Conservation (phyloP, 2,888 invertebrate genomes). For the Spilosoma lubricipeda region DNA sequence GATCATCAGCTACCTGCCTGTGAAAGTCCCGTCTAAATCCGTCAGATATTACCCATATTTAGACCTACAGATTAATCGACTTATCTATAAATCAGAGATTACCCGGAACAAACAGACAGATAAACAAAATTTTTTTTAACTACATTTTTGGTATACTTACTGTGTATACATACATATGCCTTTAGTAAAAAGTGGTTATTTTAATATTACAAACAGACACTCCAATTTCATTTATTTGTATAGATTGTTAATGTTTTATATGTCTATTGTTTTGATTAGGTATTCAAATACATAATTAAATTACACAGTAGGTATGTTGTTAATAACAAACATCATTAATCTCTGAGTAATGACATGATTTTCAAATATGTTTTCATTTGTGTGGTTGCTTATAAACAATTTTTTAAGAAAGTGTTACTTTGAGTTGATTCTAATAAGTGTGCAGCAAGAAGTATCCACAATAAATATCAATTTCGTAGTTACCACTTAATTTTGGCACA, state of each 20-base stretch:
- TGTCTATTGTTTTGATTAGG: background rate
- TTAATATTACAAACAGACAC: no score
- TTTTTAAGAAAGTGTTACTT: background rate
- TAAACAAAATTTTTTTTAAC: no score
- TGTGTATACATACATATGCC: no score
- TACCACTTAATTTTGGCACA: conserved; percentile 8
- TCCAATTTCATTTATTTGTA: no score
- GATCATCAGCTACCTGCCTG: no score
- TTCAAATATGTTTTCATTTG: background rate
- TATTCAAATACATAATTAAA: background rate
- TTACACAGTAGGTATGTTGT: background rate
- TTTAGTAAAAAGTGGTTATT: no score
- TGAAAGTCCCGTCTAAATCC: no score
- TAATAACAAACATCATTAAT: background rate
- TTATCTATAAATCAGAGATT: no score
- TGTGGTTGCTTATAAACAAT: background rate
- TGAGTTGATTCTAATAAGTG: background rate
- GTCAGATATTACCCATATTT: no score
- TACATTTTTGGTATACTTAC: no score
- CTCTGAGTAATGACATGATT: background rate
- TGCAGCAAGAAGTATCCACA: background rate
- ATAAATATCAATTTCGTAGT: conserved; percentile 6
- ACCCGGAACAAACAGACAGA: no score
- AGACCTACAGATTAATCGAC: no score
- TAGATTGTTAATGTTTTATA: background rate